These are phyloP conservation scores for mouse (Mus musculus) DNA, from an alignment of 2,113 vertebrate genomes.

Conservation along the genomic window DNA sequence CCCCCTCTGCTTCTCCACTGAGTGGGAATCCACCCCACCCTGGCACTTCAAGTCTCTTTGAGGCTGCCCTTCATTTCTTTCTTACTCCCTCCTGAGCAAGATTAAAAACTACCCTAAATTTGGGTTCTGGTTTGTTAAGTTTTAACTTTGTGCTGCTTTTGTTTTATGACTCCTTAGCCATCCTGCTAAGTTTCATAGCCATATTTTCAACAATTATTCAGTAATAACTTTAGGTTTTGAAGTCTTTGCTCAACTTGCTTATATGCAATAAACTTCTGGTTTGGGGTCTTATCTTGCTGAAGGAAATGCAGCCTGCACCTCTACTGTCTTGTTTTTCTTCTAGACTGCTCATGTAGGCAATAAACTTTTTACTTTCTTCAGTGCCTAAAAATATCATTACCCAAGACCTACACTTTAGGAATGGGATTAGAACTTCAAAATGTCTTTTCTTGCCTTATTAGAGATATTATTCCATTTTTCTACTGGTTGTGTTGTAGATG, in stretches of 20 bases:
- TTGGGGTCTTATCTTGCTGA: conserved; percentile 40
- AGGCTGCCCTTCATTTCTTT: conserved; percentile 31
- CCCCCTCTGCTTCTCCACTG: too few species aligned
- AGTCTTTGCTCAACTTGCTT: conserved; percentile 25
- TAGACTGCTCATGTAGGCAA: background rate
- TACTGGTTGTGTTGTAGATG: background rate
- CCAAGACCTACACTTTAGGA: background rate
- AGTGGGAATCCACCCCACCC: too few species aligned
- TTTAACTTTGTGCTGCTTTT: conserved; percentile 64
- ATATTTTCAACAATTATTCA: conserved; percentile 68
- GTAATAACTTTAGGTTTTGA: conserved; percentile 48
- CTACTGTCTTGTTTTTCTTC: conserved; percentile 12
- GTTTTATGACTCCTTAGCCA: conserved; percentile 69
- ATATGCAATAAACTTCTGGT: background rate
- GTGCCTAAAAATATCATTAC: conserved; percentile 6
- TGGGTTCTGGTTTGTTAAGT: conserved; percentile 72
- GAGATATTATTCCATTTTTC: background rate
- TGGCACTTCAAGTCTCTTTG: too few species aligned
- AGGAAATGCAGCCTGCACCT: background rate
- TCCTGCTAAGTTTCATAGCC: conserved; percentile 70
- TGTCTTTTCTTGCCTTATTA: background rate
- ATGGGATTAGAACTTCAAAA: background rate
- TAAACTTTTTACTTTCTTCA: background rate
- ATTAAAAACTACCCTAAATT: conserved; percentile 72
- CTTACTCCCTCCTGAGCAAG: conserved; percentile 17